Conservation (phyloP, 2,888 invertebrate genomes). For the Neoscelio sp. region DNA sequence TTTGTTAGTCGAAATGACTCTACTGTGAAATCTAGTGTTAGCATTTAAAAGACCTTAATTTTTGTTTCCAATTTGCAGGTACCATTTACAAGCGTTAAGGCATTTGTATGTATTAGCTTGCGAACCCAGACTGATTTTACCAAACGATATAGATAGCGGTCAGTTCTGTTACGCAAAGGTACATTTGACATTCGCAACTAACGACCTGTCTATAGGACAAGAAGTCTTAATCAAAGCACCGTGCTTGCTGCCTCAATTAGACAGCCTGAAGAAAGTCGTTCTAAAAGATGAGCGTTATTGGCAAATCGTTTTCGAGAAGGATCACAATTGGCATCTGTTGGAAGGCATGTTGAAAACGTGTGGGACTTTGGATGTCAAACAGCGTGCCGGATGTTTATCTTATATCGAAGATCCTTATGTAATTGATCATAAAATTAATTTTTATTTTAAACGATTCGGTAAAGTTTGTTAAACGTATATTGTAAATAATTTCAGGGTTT, state of each 20-base stretch:
- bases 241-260: constrained; percentile 93
- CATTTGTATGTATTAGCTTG: constrained; percentile 98
- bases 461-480: too few relatives aligned
- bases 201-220: constrained; percentile 84
- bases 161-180: constrained; percentile 93
- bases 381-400: constrained; percentile 94
- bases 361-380: constrained; percentile 92
- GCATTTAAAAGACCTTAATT: too few relatives aligned
- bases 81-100: constrained; percentile 98
- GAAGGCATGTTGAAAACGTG: constrained; percentile 87
- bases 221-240: constrained; percentile 89
- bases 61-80: constrained; percentile 85
- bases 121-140: constrained; percentile 94
- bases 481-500: constrained; percentile 84
- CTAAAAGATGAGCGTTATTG: constrained; percentile 95
- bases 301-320: constrained; percentile 92
- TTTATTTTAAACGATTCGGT: constrained; percentile 14
- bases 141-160: constrained; percentile 92
- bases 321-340: constrained; percentile 93
- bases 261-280: constrained; percentile 89
- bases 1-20: too few relatives aligned
- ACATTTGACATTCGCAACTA: constrained; percentile 78
- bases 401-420: constrained; percentile 92
- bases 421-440: constrained; percentile 60
- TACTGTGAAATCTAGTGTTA: too few relatives aligned